Conservation (phyloP, 2,113 vertebrate species). For the Pseudopipra pipra region DNA sequence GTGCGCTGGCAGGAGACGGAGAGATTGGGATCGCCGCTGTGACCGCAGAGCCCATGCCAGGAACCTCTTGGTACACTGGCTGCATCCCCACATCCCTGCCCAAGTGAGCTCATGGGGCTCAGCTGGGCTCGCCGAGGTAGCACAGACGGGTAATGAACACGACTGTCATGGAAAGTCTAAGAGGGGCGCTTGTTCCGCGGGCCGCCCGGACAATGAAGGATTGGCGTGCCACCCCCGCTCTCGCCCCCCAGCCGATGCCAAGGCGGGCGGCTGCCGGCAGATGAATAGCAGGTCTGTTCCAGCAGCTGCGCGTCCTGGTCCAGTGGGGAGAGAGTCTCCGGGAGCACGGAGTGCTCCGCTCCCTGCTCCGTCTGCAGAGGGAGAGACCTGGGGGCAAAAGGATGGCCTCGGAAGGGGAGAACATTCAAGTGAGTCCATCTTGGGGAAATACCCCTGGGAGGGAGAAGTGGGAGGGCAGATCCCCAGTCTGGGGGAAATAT, state of each 20-base stretch:
- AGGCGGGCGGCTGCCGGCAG: slow-evolving; percentile 2
- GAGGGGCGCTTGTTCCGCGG: background rate
- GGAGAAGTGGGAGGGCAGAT: background rate
- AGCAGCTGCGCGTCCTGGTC: slow-evolving; percentile 49
- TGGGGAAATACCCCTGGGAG: background rate
- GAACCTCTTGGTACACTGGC: slow-evolving; percentile 52
- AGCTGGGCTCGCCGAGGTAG: background rate
- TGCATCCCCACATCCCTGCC: background rate
- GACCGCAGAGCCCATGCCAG: slow-evolving; percentile 21
- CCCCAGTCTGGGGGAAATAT: background rate
- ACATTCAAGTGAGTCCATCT: slow-evolving; percentile 67
- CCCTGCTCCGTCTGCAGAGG: background rate
- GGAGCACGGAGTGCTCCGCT: background rate
- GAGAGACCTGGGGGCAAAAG: background rate
- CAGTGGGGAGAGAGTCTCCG: background rate
- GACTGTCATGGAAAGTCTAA: background rate
- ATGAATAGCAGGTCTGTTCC: slow-evolving; percentile 78
- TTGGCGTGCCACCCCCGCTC: background rate
- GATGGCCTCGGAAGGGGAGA: slow-evolving; percentile 70
- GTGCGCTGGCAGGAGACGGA: background rate
- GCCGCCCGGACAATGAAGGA: slow-evolving; percentile 28
- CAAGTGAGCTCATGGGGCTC: slow-evolving; percentile 55
- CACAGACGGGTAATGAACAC: background rate
- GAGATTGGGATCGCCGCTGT: background rate
- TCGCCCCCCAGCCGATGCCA: slow-evolving; percentile 27